Evolutionary conservation across 2,113 vertebrate genomes (phyloP), one percentile per base, ranked within the genome.

Genomic region (Heteronetta atricapilla): DNA sequence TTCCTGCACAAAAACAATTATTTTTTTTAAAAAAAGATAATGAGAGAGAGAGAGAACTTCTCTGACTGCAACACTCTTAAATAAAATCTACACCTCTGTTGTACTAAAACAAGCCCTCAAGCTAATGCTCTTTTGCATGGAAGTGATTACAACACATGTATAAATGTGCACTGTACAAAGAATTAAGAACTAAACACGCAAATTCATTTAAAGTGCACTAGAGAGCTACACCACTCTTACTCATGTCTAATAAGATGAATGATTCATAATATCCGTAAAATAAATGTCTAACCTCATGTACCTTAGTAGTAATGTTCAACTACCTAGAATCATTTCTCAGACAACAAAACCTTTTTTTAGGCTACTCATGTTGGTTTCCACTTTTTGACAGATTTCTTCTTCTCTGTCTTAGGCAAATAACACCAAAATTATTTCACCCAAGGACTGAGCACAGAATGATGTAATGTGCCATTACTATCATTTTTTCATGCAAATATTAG

Each of bases 141-240:
- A 75, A 85, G 50, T 34, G 90, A 89, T 93, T 89, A 84, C 52
- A 88, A 77, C 1, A 0, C 53, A 78, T 89, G 86, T 90, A 91
- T 85, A 95, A 50, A 82, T 4, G 25, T 70, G 56, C 33, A 77
- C 59, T 23, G 42, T 67, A 95, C 76, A 73, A 86, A 93, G 90
- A 3, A 0, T 72, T 74, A 70, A 78, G 42, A 93, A 92, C 69
- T 53, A 97, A 96, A 95, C 85, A 96, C 50, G 73, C 55, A 94
- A 93, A 96, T 94, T 95, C 77, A 95, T 95, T 96, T 97, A 74
- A 87, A 95, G 82, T 68, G 94, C 60, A 85, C 52, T 93, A 82
- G 88, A 96, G 91, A 97, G 96, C 74, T 70, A 91, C 56, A 81
- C 46, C 80, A 56, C 74, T 84, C 74, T 42, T 15, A 44, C 26